A percentile compares a stretch with the other conserved stretches of the same genome.
Evolutionary conservation across 2,888 invertebrate genomes (phyloP).

Genomic region (Phymatocera aterrima): DNA sequence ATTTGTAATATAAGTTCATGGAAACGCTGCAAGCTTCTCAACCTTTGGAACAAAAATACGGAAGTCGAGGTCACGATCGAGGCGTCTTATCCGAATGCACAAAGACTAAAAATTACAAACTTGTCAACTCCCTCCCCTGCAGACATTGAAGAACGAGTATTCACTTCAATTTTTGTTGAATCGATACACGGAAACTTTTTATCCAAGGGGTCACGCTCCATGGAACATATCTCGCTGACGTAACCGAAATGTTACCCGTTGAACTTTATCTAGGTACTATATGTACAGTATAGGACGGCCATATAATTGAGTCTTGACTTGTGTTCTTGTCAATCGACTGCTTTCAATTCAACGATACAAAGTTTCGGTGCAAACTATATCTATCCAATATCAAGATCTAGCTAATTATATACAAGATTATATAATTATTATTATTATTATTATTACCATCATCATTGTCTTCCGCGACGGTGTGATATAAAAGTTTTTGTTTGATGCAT

Average conservation of each 20-base stretch:
- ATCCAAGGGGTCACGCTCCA: constrained; percentile 24
- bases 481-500: neutral
- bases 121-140: constrained; percentile 15
- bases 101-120: constrained; percentile 18
- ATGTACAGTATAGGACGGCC: neutral
- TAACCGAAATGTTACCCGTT: constrained; percentile 56
- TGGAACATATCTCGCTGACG: constrained; percentile 13
- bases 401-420: neutral
- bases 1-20: neutral
- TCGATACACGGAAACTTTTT: constrained; percentile 32
- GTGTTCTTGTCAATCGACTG: neutral
- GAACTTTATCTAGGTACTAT: constrained; percentile 54
- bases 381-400: neutral
- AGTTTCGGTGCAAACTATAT: neutral
- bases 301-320: neutral
- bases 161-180: constrained; percentile 32
- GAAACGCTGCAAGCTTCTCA: neutral
- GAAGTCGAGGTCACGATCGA: constrained; percentile 11
- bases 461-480: neutral
- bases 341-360: neutral
- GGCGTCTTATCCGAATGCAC: constrained; percentile 3
- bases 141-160: neutral
- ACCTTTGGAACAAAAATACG: constrained; percentile 13
- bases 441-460: neutral
- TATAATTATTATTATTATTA: neutral